Evolutionary conservation across 2,797 vertebrate species (phyloP).

Genomic region (Petrocephalus schoutedeni): DNA sequence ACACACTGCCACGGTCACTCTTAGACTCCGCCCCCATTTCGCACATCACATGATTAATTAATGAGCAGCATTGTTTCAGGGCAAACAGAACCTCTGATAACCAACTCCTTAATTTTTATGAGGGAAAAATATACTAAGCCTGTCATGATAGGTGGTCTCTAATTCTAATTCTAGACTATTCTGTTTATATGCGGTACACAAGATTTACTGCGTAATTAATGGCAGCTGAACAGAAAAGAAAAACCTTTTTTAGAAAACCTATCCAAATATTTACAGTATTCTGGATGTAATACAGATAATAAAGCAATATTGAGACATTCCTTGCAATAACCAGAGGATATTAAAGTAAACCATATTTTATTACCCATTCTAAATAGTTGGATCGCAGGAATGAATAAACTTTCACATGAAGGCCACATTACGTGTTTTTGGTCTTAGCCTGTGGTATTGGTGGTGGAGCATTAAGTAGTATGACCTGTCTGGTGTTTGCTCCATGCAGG

Average conservation of each 20-base stretch:
- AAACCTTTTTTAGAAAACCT: constrained; percentile 10
- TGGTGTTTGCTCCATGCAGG: not conserved
- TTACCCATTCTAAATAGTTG: constrained; percentile 15
- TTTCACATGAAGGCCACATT: not conserved
- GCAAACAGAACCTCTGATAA: not conserved
- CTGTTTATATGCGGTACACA: constrained; percentile 1
- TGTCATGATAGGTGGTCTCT: constrained; percentile 12
- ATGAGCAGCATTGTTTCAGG: not conserved
- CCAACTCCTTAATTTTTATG: not conserved
- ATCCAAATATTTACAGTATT: constrained; percentile 18
- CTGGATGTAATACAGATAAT: constrained; percentile 19
- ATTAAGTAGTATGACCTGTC: not conserved
- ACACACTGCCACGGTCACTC: not conserved
- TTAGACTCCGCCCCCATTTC: not conserved
- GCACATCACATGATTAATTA: not conserved
- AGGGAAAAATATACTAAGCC: not conserved
- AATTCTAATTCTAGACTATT: not conserved
- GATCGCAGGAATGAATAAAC: not conserved
- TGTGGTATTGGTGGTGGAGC: not conserved
- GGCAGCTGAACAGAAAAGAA: constrained; percentile 14
- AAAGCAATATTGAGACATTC: constrained; percentile 7
- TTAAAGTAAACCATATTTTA: constrained; percentile 4
- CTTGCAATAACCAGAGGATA: constrained; percentile 8
- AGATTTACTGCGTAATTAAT: constrained; percentile 14
- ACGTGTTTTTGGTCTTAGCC: not conserved